Conservation (phyloP, 2,113 vertebrate genomes). For the Micronycteris hirsuta region DNA sequence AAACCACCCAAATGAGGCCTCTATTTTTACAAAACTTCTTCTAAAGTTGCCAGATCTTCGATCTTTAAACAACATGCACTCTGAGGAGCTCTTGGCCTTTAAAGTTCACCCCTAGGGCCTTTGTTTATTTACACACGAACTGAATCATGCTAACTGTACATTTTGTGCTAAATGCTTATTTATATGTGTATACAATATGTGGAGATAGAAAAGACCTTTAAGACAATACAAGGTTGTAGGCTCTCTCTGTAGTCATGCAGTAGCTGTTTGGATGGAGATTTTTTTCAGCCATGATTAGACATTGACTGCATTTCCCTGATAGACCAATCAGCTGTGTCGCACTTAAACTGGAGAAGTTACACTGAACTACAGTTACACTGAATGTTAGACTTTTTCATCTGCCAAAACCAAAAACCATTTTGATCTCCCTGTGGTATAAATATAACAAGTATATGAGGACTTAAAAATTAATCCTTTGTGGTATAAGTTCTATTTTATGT, state of each 20-base stretch:
- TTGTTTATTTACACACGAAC: slow-evolving; percentile 74
- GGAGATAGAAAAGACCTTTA: slow-evolving; percentile 63
- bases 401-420: slow-evolving; percentile 72
- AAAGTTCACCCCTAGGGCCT: slow-evolving; percentile 93
- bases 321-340: slow-evolving; percentile 64
- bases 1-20: slow-evolving; percentile 93
- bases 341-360: slow-evolving; percentile 67
- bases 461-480: slow-evolving; percentile 59
- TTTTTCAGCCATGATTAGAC: slow-evolving; percentile 35
- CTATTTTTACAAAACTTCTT: slow-evolving; percentile 97
- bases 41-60: slow-evolving; percentile 97
- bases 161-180: slow-evolving; percentile 80
- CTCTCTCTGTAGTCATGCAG: slow-evolving; percentile 70
- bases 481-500: slow-evolving; percentile 45
- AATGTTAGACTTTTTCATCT: slow-evolving; percentile 75
- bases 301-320: not conserved
- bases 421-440: slow-evolving; percentile 72
- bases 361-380: slow-evolving; percentile 55
- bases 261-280: slow-evolving; percentile 72
- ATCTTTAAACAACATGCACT: slow-evolving; percentile 99
- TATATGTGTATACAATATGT: slow-evolving; percentile 73
- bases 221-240: slow-evolving; percentile 60
- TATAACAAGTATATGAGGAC: slow-evolving; percentile 40
- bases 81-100: slow-evolving; percentile 97
- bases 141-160: slow-evolving; percentile 73